Base-by-base conservation (phyloP, 2,113 vertebrate species). In the Felis chaus region DNA sequence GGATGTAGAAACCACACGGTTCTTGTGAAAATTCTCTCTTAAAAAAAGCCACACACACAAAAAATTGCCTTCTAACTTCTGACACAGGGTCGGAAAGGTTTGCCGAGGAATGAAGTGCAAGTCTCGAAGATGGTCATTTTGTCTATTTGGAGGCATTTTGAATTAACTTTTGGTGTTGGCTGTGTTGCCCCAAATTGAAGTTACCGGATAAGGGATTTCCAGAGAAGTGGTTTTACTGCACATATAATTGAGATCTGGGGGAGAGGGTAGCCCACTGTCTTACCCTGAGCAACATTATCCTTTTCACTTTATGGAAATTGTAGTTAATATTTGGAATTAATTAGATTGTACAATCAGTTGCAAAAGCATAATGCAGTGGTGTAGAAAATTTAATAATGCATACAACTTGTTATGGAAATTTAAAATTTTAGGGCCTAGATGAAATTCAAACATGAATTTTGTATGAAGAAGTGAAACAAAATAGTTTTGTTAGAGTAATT, bases 271-370 rank as follows among this genome's bases (percentile, higher is more conserved):
- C 39, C 65, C 82, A 89, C 31, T 31, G 7, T 83, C 83, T 92
- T 31, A 57, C 63, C 87, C 82, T 1, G 36, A 81, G 69, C 69
- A 87, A 83, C 86, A 97, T 96, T 93, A 93, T 50, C 74, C 66
- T 84, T 95, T 97, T 97, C 21, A 48, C 87, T 97, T 96, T 93
- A 96, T 95, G 89, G 92, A 96, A 96, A 96, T 33, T 76, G 74
- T 92, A 84, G 95, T 84, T 97, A 97, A 97, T 97, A 97, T 97
- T 95, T 65, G 80, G 94, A 97, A 97, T 97, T 97, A 94, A 97
- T 96, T 96, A 97, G 76, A 88, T 87, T 87, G 39, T 53, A 84
- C 33, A 85, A 89, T 97, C 86, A 90, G 92, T 80, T 93, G 93
- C 95, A 78, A 97, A 95, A 89, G 73, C 61, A 80, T 90, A 90